A percentile compares a stretch with the other conserved stretches of the same genome.
phyloP scores from a whole-genome alignment of 2,797 vertebrate genomes.

The Coracias cyanogaster region DNA sequence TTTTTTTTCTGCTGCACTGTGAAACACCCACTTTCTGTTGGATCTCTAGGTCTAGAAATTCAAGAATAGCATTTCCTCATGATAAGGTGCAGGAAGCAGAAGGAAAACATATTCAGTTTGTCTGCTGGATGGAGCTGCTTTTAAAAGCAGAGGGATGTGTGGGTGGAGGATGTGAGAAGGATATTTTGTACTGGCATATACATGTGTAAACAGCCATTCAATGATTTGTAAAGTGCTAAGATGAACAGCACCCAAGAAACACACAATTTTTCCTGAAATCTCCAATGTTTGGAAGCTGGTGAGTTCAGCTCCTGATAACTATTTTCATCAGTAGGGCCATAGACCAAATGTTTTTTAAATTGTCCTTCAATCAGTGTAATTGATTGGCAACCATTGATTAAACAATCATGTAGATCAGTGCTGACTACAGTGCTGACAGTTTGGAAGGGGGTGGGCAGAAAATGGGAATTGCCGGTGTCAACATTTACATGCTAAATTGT shows the following conservation, averaged over 20 bases:
- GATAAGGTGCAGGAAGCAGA: background rate
- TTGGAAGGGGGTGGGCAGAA: background rate
- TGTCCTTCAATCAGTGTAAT: background rate
- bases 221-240: background rate
- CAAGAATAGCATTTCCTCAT: background rate
- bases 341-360: background rate
- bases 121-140: background rate
- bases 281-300: background rate
- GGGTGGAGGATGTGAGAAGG: constrained; percentile 3
- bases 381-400: constrained; percentile 4
- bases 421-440: background rate
- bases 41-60: background rate
- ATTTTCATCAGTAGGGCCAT: background rate
- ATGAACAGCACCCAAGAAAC: background rate
- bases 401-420: background rate
- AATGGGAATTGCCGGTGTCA: background rate
- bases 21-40: background rate
- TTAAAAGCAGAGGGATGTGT: constrained; percentile 21
- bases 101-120: background rate
- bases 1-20: background rate
- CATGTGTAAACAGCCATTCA: constrained; percentile 21
- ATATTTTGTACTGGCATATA: constrained; percentile 14
- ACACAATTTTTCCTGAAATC: background rate
- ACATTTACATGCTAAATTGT: background rate
- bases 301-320: background rate